Evolutionary conservation across 1,140 invertebrate genomes (phyloP).

Genomic region (Mycetomoellerius zeteki): DNA sequence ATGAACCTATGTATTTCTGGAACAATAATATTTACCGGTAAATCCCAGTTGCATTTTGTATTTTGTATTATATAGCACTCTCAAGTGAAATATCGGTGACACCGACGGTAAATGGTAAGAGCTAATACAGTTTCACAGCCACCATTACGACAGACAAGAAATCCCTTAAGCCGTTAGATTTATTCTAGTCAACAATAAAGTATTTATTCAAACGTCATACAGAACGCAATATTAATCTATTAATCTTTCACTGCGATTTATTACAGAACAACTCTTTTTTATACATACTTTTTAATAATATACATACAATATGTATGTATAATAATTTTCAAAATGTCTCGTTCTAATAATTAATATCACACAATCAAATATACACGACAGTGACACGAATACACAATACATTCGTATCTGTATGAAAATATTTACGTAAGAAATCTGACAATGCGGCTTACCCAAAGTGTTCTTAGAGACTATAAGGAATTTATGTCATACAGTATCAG

Average conservation of each 20-base stretch:
- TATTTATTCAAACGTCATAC: constrained; percentile 63
- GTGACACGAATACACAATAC: constrained; percentile 5
- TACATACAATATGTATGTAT: background rate
- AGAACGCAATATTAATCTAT: constrained; percentile 44
- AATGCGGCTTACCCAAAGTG: constrained; percentile 29
- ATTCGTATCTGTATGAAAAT: background rate
- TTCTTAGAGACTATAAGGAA: constrained; percentile 57
- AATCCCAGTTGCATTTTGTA: constrained; percentile 69
- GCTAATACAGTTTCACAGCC: constrained; percentile 61
- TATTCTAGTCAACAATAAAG: constrained; percentile 64
- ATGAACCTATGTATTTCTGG: constrained; percentile 26
- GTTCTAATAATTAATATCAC: background rate
- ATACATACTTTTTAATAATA: background rate
- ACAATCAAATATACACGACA: constrained; percentile 9
- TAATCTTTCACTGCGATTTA: constrained; percentile 45
- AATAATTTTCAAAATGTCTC: background rate
- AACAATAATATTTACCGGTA: constrained; percentile 65
- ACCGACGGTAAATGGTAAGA: constrained; percentile 68
- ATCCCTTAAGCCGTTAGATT: constrained; percentile 71
- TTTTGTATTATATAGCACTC: constrained; percentile 69
- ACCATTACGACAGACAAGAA: constrained; percentile 65
- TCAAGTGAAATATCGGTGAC: constrained; percentile 71
- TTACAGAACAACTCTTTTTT: constrained; percentile 26
- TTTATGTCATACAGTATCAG: constrained; percentile 65
- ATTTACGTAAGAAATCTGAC: constrained; percentile 31